Evolutionary conservation across 2,888 invertebrate genomes (phyloP), one percentile per base, ranked within the genome.

Genomic region (Osmoderma eremita): DNA sequence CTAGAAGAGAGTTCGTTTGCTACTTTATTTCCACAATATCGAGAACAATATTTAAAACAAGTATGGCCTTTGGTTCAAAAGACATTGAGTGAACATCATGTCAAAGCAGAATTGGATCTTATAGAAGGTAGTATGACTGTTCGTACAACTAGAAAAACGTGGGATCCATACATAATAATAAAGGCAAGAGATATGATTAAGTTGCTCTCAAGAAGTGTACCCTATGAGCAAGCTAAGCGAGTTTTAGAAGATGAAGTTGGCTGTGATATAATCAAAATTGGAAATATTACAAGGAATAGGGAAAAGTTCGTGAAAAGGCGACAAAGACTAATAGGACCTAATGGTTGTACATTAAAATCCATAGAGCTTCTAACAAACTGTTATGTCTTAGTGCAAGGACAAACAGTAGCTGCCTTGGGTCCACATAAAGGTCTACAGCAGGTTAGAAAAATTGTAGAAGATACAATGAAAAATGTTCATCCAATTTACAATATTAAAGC

Each of bases 391-490:
- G 96, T 98, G 0, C 98, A 98, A 84, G 99, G 99, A 3, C 95
- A 95, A 78, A 99, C 99, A 8, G 98, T 99, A 0, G 89, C 98
- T 12, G 94, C 95, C 0, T 84, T 99, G n/a, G 99, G 99, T 0
- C 97, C 98, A 1, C 94, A 97, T 78, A 92, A 91, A 82, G 98
- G 98, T 0, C 81, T 95, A 20, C 88, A 91, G 65, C 92, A 94
- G 81, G 94, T 94, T 0, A 86, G 97, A 65, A 90, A 92, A 74
- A 94, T 99, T 76, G 94, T 95, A 1, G 91, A 93, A 78, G 98
- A 99, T 75, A 97, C 97, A 0, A 98, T 99, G 98, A 95, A 94
- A 79, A 99, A 99, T 81, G 89, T 99, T 64, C 99, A 99, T 85
- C 99, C 99, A 0, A 95, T 99, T 81, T 98, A 98, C 79, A 98